Conservation (phyloP, 1,140 invertebrate genomes). For the Ceratina japonica region DNA sequence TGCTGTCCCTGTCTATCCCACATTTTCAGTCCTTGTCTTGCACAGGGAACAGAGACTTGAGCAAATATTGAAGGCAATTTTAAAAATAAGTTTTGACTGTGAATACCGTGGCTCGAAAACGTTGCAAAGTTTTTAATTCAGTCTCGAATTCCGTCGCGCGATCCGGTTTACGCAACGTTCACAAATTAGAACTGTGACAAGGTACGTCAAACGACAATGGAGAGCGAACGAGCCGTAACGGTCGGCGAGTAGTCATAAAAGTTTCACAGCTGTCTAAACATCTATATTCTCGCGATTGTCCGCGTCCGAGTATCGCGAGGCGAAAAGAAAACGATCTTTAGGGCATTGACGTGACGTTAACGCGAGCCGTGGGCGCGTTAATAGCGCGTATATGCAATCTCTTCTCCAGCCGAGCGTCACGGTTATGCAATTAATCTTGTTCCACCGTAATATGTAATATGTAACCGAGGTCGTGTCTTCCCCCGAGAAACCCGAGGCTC, state of each 20-base stretch:
- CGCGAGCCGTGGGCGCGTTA: neutral
- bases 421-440: conserved; percentile 23
- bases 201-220: neutral
- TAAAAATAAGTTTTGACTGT: no score
- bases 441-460: neutral
- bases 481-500: neutral
- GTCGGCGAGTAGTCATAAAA: neutral
- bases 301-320: neutral
- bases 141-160: no score
- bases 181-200: neutral
- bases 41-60: no score
- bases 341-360: conserved; percentile 7
- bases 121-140: neutral
- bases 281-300: neutral
- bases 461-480: neutral
- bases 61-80: no score
- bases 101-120: neutral
- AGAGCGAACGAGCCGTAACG: neutral
- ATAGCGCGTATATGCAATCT: neutral
- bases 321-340: neutral
- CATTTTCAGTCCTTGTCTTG: no score
- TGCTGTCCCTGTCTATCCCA: no score
- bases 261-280: neutral
- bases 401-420: conserved; percentile 2
- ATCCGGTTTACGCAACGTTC: no score